Base-by-base conservation (phyloP, 2,113 vertebrate species). In the Scomber colias region DNA sequence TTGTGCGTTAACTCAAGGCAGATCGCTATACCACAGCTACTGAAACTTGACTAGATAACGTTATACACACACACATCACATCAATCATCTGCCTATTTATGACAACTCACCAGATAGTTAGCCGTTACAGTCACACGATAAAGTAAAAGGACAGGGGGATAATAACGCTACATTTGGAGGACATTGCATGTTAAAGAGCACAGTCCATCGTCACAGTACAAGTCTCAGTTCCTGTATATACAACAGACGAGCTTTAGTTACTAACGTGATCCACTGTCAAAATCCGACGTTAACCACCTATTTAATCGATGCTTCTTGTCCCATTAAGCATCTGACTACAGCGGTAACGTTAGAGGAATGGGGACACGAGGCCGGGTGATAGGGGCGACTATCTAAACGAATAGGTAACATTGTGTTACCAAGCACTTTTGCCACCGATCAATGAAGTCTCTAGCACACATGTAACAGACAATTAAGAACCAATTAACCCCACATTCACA, bases 301-400 rank as follows among this genome's bases (percentile, higher is more conserved):
- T 63, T 73, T 55, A 5, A 35, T 17, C 48, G 24, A 44, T 63
- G 61, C 45, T n/a, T 53, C 55, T 5, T 24, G 40, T 31, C 66
- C 64, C 11, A 56, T 66, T 44, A 68, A 46, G 65, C 57, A 44
- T 56, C 70, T 40, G 49, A 62, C 7, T 31, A 21, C 59, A 35
- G 57, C 15, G 63, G 73, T 67, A 24, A 51, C 24, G 24, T 27
- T 27, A 27, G 24, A 72, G 55, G 35, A 61, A 63, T 45, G 63
- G 69, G 75, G 78, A 82, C 81, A 83, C 46, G 72, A 83, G 83
- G 88, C 86, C 84, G 86, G 73, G 30, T 76, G 80, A 79, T 82
- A 76, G 76, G 71, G 77, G 73, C 70, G 76, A 82, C 63, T 54
- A 65, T 56, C 59, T 72, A 8, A 60, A 6, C 17, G 44, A 68